phyloP scores from a whole-genome alignment of 2,797 vertebrate species.

The Sternarchorhynchus goeldii region DNA sequence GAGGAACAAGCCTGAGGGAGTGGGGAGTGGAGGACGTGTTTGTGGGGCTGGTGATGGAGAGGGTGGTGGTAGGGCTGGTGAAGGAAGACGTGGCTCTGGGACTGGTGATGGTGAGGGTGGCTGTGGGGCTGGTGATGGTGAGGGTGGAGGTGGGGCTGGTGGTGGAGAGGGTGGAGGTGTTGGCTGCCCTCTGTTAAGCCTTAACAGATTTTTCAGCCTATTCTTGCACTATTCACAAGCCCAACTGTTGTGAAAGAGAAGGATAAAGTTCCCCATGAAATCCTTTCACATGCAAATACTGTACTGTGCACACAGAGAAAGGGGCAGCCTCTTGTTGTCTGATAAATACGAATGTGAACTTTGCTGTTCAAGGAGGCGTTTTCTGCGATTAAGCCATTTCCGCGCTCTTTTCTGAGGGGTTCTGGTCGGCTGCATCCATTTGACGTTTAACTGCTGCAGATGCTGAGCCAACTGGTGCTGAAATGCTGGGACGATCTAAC shows the following conservation, averaged over 20 bases:
- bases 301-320: not conserved
- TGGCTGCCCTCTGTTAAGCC: conserved; percentile 1
- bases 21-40: too few species aligned
- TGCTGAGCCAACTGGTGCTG: conserved; percentile 9
- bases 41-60: too few species aligned
- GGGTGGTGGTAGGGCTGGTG: too few species aligned
- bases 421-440: conserved; percentile 28
- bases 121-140: too few species aligned
- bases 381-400: conserved; percentile 29
- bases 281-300: conserved; percentile 23
- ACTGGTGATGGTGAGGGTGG: not conserved
- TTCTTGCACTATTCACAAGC: conserved; percentile 17
- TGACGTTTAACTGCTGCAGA: conserved; percentile 38
- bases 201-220: conserved; percentile 19
- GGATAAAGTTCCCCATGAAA: not conserved
- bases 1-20: not conserved
- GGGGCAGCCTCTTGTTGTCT: conserved; percentile 5
- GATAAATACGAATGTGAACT: conserved; percentile 17
- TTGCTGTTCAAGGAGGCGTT: not conserved
- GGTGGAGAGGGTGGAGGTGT: not conserved
- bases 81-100: too few species aligned
- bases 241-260: conserved; percentile 12
- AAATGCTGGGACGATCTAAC: conserved; percentile 37
- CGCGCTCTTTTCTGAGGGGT: conserved; percentile 28
- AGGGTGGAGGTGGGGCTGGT: not conserved